These are phyloP conservation scores for Portevinia maculata DNA, from an alignment of 2,888 invertebrate species.

Conservation along the genomic window DNA sequence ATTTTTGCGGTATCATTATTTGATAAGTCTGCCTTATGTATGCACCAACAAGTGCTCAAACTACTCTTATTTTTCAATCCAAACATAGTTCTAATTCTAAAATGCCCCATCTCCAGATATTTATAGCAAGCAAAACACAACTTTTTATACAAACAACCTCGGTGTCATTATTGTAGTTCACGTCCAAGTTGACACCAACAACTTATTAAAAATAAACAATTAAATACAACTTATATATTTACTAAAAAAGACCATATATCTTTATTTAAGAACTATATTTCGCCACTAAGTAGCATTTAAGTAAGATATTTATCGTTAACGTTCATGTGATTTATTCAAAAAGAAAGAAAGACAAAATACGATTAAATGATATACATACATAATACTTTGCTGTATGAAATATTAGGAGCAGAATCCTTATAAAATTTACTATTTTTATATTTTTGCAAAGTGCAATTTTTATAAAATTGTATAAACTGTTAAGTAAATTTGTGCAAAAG, in stretches of 20 bases:
- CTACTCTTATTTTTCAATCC: too few relatives aligned
- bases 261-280: slow-evolving; percentile 15
- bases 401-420: slow-evolving; percentile 3
- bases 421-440: slow-evolving; percentile 9
- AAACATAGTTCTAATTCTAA: too few relatives aligned
- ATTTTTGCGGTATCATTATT: too few relatives aligned
- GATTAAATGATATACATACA: not conserved
- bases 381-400: not conserved
- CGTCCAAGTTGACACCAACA: not conserved
- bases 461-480: slow-evolving; percentile 10
- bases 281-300: slow-evolving; percentile 58
- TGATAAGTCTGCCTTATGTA: too few relatives aligned
- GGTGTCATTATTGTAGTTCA: slow-evolving; percentile 6
- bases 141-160: slow-evolving; percentile 27
- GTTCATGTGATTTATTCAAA: slow-evolving; percentile 62
- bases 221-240: slow-evolving; percentile 14
- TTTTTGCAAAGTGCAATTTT: slow-evolving; percentile 24
- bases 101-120: not conserved
- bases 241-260: slow-evolving; percentile 8
- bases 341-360: slow-evolving; percentile 14
- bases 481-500: slow-evolving; percentile 8
- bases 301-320: slow-evolving; percentile 38
- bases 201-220: not conserved
- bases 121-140: too few relatives aligned
- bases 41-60: too few relatives aligned